Evolutionary conservation across 2,797 vertebrate genomes (phyloP), one percentile per base, ranked within the genome.

Genomic region (Sebastes trivittatus): DNA sequence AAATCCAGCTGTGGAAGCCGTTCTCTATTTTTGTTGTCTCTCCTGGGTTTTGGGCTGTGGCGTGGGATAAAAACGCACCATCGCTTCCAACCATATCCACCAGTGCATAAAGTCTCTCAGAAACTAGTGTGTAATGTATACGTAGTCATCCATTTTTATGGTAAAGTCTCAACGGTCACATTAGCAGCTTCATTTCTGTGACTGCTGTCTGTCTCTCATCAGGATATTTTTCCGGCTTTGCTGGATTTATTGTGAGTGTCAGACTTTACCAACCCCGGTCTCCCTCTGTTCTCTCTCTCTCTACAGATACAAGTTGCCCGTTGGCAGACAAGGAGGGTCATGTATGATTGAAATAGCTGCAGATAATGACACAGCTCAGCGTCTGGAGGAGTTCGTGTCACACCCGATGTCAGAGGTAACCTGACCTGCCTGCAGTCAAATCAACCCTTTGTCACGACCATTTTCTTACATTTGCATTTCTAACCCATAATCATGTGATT

Each of bases 321-420:
- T 86, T 85, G 91, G 89, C 88, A 94, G 83, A 93, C 90, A 93
- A 74, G 92, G 88, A 86, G 90, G 94, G 66, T 86, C 90, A 56
- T 98, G 96, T 89, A 80, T 95, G 94, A 95, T 97, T 95, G 96
- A 97, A 96, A 95, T 98, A 88, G 87, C 91, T 78, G 92, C 90
- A 63, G 93, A 94, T 89, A 95, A 96, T 94, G 93, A 93, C 86
- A 86, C 92, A 52, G 91, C 92, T 75, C 89, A 94, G 76, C 93
- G 68, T 77, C 93, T 91, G 36, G 91, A 94, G 92, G 94, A 96
- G 78, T 85, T 81, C 5, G 46, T 95, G 79, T 87, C 89, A 5
- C 78, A 88, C 54, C 81, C 2, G 1, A 2, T 75, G 84, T 95
- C 96, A 89, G 93, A 96, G 97, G 97, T 98, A 95, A 88, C 36